Evolutionary conservation across 1,140 invertebrate species (phyloP).

Genomic region (Drosophila parvula): DNA sequence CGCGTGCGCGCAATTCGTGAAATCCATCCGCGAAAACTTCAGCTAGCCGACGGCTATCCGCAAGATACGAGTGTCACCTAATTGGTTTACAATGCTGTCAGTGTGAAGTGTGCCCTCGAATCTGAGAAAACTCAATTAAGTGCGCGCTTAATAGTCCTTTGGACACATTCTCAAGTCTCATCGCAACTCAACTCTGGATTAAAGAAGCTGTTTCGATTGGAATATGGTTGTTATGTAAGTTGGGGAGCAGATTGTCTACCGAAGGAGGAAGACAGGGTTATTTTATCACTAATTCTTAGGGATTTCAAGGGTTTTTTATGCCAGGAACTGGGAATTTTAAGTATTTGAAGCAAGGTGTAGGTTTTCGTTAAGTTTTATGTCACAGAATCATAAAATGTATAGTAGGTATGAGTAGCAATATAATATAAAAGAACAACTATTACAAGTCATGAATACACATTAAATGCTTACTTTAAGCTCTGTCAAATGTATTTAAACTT

Average conservation of each 20-base stretch:
- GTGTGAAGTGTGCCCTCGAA: constrained; percentile 40
- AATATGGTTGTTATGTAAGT: constrained; percentile 81
- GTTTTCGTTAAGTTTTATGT: not conserved
- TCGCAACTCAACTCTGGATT: constrained; percentile 39
- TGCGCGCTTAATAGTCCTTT: constrained; percentile 2
- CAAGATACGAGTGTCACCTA: constrained; percentile 32
- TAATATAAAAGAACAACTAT: not conserved
- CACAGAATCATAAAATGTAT: not conserved
- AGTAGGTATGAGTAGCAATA: not conserved
- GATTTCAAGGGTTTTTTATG: not conserved
- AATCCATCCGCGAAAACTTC: constrained; percentile 11
- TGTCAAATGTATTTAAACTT: too few relatives aligned
- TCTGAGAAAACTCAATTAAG: constrained; percentile 12
- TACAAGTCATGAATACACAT: not conserved
- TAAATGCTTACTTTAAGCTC: not conserved
- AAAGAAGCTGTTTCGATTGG: constrained; percentile 49
- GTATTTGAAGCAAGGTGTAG: not conserved
- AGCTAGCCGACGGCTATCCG: constrained; percentile 56
- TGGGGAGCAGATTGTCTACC: not conserved
- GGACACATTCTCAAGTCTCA: constrained; percentile 11
- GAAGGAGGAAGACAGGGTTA: not conserved
- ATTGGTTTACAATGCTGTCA: constrained; percentile 37
- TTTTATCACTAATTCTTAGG: too few relatives aligned
- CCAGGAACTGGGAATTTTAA: not conserved
- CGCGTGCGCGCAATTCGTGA: constrained; percentile 44